Base-by-base conservation (phyloP, 1,140 invertebrate genomes). In the Battus philenor region DNA sequence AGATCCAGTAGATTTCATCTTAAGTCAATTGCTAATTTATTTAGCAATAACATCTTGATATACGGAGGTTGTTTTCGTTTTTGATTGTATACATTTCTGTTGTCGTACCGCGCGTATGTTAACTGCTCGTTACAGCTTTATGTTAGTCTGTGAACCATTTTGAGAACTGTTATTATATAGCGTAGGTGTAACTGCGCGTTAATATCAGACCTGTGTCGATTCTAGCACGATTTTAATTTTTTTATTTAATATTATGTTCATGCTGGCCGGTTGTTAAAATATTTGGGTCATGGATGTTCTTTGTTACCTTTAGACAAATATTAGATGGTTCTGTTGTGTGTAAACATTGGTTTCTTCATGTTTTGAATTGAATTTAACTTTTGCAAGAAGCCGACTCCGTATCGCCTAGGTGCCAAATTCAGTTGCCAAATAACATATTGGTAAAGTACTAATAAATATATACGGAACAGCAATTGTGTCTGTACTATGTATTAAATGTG, bases 91-190 rank as follows among this genome's bases (percentile, higher is more conserved):
- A 27, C 10, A 24, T 8, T 10, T 27, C 8, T 27, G 24, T 27
- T 27, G 24, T 7, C 24, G 24, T 27, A 27, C 24, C 8, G 8
- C 24, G 10, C 8, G 8, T 27, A 10, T 27, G 18, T 36, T 34
- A 46, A 39, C 50, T 27, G 43, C 22, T 52, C 47, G 39, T 50
- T 44, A 33, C 16, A 9, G 43, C 11, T 50, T 58, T 50, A 54
- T 50, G 38, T 5, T 20, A 47, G n/a, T 22, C 26, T 34, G 47
- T 53, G 48, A 56, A 55, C 44, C 44, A 32, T 50, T 44, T 41
- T 18, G 31, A 48, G 46, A 53, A 47, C 45, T 47, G 32, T 38
- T 22, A 18, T 41, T 44, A 24, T 44, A 47, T 30, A 24, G 26
- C 49, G 38, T 53, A 34, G 47, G 47, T 24, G 33, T 49, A 11